Evolutionary conservation across 2,797 vertebrate species (phyloP), one percentile per base, ranked within the genome.

Genomic region (Mus spretus): DNA sequence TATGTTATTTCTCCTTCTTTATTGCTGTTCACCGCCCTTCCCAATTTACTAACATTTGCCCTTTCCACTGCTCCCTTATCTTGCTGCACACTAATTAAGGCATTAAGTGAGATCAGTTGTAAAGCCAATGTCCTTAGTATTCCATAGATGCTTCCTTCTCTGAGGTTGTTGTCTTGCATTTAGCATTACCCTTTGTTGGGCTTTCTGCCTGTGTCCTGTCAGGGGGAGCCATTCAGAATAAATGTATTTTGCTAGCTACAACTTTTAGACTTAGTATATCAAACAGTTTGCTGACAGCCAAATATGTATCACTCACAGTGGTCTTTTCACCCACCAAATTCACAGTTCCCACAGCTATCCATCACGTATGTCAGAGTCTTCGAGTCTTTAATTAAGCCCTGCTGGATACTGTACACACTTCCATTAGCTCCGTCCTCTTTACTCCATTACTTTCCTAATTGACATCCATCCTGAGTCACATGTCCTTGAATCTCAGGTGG

Each of bases 341-440:
- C 96, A 92, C 88, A 81, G 89, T 90, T 97, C n/a, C 94, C 92
- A 82, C 50, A 74, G 95, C 90, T 92, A 90, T 97, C 93, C 94
- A 93, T 97, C 96, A 95, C 4, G 0, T 75, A 94, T 93, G 96
- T 93, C 95, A 92, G 95, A 88, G 53, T 82, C 57, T 63, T 88
- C 31, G 95, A 89, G 63, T 96, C 95, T 96, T 95, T 97, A 96
- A 98, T 97, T 96, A 97, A 97, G 93, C 93, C 75, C 98, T 96
- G 91, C 95, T 97, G 97, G 96, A 90, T 94, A 40, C 28, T 94
- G 87, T 96, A 93, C 96, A 89, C 72, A 91, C 90, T 97, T 96
- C 93, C 90, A 97, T 96, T 94, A 96, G 84, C 90, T 92, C 91
- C 91, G 95, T 95, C 89, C 90, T 93, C 84, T 85, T 96, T 90